Conservation (phyloP, 23 tunicate genomes). For the Ciona savignyi region DNA sequence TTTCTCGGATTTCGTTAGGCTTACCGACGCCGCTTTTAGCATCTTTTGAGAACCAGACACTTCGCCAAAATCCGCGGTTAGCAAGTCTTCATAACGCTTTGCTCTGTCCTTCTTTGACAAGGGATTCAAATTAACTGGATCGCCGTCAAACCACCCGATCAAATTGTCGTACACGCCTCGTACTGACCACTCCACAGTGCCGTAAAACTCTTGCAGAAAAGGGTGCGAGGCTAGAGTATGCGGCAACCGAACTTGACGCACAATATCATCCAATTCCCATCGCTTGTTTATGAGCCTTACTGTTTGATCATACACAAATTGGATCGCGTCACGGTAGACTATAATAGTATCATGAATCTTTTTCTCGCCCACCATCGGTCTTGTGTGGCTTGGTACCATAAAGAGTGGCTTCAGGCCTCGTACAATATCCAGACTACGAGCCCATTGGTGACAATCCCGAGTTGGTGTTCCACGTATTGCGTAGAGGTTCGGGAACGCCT, state of each 20-base stretch:
- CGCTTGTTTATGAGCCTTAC: constrained; percentile 34
- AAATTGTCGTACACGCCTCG: constrained; percentile 40
- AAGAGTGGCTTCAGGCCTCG: constrained; percentile 28
- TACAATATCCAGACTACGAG: constrained; percentile 38
- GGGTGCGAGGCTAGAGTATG: constrained; percentile 47
- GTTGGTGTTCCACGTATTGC: constrained; percentile 76
- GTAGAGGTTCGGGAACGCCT: constrained; percentile 82
- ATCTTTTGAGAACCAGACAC: constrained; percentile 22
- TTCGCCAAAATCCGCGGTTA: background rate
- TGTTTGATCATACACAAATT: constrained; percentile 84
- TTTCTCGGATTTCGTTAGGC: constrained; percentile 8
- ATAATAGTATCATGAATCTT: constrained; percentile 36
- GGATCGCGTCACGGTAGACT: constrained; percentile 73
- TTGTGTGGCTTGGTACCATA: constrained; percentile 66
- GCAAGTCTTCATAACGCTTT: constrained; percentile 10
- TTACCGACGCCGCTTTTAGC: constrained; percentile 16
- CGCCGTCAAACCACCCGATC: constrained; percentile 81
- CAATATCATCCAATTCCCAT: constrained; percentile 52
- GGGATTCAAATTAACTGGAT: constrained; percentile 63
- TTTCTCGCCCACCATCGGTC: constrained; percentile 37
- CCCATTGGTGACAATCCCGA: constrained; percentile 47
- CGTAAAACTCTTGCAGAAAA: constrained; percentile 61
- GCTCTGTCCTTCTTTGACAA: constrained; percentile 33
- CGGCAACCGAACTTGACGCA: constrained; percentile 51
- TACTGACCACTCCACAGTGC: constrained; percentile 82